Percentiles rank a stretch among this genome's conserved stretches.
Evolutionary conservation across 2,797 vertebrate genomes (phyloP).

Genomic region (Melanotaenia maccullochi): DNA sequence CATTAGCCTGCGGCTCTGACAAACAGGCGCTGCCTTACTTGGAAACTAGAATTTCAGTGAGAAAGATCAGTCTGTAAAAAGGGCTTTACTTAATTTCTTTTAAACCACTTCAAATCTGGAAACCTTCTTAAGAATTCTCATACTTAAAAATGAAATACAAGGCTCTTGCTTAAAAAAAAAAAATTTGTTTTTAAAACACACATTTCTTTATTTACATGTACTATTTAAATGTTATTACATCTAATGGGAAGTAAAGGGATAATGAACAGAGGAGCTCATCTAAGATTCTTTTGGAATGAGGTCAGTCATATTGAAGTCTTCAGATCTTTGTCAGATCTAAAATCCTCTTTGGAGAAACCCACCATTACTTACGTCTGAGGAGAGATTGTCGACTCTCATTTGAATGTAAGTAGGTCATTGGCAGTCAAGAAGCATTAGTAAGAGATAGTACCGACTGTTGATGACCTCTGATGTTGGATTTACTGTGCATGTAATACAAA

Average conservation of each 20-base stretch:
- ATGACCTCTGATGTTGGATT: slow-evolving; percentile 31
- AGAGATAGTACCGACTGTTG: slow-evolving; percentile 18
- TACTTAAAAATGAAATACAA: slow-evolving; percentile 1
- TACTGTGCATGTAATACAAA: slow-evolving; percentile 4
- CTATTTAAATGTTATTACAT: background rate
- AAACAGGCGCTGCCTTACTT: slow-evolving; percentile 28
- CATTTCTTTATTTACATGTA: background rate
- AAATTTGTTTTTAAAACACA: background rate
- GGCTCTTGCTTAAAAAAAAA: background rate
- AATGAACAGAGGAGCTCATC: background rate
- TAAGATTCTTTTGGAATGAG: slow-evolving; percentile 19
- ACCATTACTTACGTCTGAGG: slow-evolving; percentile 10
- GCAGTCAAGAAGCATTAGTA: slow-evolving; percentile 51
- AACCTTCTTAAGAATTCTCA: slow-evolving; percentile 13
- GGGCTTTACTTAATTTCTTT: background rate
- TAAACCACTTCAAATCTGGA: background rate
- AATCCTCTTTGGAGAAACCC: slow-evolving; percentile 31
- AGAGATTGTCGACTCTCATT: slow-evolving; percentile 37
- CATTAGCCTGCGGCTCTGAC: slow-evolving; percentile 33
- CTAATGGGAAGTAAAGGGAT: background rate
- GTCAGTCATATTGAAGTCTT: slow-evolving; percentile 28
- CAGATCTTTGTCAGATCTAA: slow-evolving; percentile 35
- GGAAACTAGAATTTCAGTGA: slow-evolving; percentile 5
- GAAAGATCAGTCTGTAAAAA: slow-evolving; percentile 15
- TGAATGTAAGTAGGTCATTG: slow-evolving; percentile 51